phyloP scores from a whole-genome alignment of 2,888 invertebrate genomes.

The Dicycla oo region DNA sequence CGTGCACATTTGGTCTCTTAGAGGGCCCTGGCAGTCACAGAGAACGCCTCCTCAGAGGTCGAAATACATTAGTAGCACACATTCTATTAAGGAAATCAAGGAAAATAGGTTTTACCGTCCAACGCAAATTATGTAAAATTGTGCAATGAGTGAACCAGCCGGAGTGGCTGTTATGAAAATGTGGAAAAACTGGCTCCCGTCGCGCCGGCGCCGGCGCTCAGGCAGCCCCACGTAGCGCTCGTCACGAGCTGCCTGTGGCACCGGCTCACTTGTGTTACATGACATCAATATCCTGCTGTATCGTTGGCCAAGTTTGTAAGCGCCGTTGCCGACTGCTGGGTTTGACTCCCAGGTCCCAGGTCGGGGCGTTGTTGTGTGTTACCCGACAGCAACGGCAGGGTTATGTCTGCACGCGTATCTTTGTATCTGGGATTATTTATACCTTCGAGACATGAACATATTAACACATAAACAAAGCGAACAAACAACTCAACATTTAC shows the following conservation, averaged over 20 bases:
- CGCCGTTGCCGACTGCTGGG: too few species aligned
- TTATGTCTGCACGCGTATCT: background rate
- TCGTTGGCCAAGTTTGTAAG: background rate
- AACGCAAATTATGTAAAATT: constrained; percentile 28
- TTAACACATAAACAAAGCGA: too few species aligned
- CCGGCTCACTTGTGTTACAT: background rate
- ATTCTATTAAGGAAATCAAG: background rate
- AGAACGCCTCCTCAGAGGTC: background rate
- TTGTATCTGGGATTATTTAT: background rate
- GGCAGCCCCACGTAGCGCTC: background rate
- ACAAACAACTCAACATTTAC: too few species aligned
- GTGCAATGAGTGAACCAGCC: constrained; percentile 17
- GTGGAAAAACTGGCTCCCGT: constrained; percentile 28
- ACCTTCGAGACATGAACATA: too few species aligned
- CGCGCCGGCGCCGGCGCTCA: background rate
- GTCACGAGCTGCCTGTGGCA: constrained; percentile 1
- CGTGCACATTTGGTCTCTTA: too few species aligned
- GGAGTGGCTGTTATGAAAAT: constrained; percentile 24
- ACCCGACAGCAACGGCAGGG: background rate
- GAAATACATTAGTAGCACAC: too few species aligned
- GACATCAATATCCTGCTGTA: background rate
- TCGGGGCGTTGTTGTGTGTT: too few species aligned
- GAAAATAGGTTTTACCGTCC: constrained; percentile 8
- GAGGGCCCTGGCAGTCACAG: background rate
- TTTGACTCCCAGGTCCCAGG: background rate